Conservation (phyloP, 1,140 invertebrate genomes). For the Drosophila leontia region DNA sequence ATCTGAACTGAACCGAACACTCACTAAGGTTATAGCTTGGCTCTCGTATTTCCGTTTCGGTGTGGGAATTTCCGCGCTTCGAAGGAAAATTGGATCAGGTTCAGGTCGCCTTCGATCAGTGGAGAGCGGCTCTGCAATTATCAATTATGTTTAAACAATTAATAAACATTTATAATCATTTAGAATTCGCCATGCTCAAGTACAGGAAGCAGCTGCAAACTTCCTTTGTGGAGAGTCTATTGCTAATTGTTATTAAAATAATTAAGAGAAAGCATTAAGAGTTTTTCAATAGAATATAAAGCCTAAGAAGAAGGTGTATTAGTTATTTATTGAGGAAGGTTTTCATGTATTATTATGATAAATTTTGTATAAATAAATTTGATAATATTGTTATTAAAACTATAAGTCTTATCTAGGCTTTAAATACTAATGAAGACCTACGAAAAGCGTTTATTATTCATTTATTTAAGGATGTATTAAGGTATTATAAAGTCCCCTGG, state of each 20-base stretch:
- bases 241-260: background rate
- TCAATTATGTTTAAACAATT: constrained; percentile 73
- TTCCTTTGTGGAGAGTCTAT: background rate
- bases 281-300: background rate
- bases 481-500: background rate
- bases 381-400: too few species aligned
- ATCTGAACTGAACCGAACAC: constrained; percentile 39
- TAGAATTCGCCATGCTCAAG: constrained; percentile 40
- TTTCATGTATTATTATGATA: background rate
- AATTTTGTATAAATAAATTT: too few species aligned
- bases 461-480: background rate
- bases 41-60: constrained; percentile 72
- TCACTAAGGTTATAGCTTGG: background rate
- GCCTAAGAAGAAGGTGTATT: too few species aligned
- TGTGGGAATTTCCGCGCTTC: constrained; percentile 72
- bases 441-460: background rate
- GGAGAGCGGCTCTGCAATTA: constrained; percentile 63
- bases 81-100: constrained; percentile 68
- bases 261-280: background rate
- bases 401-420: background rate
- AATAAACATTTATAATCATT: constrained; percentile 74
- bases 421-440: background rate
- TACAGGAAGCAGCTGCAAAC: constrained; percentile 67
- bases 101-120: constrained; percentile 49
- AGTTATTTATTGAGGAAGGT: too few species aligned